Conservation (phyloP, 2,113 vertebrate genomes). For the Tragulus kanchil region DNA sequence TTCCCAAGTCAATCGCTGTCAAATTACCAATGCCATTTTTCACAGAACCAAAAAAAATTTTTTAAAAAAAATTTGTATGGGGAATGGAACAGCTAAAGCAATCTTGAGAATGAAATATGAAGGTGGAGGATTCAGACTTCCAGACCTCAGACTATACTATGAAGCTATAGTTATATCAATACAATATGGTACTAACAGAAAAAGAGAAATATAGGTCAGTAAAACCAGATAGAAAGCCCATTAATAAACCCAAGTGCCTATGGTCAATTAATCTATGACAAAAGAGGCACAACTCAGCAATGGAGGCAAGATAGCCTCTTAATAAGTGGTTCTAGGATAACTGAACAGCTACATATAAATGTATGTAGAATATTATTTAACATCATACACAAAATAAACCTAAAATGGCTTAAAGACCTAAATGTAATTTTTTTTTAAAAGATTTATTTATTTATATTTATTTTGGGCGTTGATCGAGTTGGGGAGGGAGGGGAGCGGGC, state of each 20-base stretch:
- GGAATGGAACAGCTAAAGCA: neutral
- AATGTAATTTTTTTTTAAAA: neutral
- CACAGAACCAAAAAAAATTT: neutral
- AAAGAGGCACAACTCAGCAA: neutral
- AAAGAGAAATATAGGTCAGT: neutral
- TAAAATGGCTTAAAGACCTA: neutral
- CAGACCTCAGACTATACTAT: neutral
- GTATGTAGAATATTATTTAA: neutral
- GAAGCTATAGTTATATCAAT: neutral
- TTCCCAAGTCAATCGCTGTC: neutral
- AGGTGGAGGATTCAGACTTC: neutral
- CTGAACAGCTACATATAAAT: neutral
- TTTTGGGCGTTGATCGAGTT: no score
- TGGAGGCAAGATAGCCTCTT: neutral
- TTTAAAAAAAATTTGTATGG: accelerated
- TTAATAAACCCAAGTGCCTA: neutral
- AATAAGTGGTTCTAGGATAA: neutral
- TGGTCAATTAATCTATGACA: neutral
- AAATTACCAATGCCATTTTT: neutral
- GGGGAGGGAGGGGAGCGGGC: no score
- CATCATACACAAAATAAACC: neutral
- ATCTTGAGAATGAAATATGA: neutral
- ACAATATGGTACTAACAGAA: neutral
- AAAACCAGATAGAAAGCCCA: neutral
- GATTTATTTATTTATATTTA: no score